A percentile compares a stretch with the other conserved stretches of the same genome.
Evolutionary conservation across 2,888 invertebrate species (phyloP).

Genomic region (Steinernema hermaphroditum): DNA sequence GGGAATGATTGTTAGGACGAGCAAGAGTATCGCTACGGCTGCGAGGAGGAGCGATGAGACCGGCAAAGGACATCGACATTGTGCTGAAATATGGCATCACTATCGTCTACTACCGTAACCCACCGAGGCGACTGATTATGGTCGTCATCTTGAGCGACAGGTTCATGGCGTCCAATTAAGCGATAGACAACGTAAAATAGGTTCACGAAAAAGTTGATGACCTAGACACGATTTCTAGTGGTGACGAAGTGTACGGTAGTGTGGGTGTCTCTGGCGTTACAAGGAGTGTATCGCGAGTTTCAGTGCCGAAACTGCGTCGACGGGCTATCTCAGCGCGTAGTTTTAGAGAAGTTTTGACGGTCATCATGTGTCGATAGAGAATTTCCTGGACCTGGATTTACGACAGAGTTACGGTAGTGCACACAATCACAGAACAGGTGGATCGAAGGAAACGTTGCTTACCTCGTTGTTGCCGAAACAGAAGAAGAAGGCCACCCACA

Average conservation of each 20-base stretch:
- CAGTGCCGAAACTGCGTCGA: slow-evolving; percentile 32
- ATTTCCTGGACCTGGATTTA: slow-evolving; percentile 32
- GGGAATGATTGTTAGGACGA: slow-evolving; percentile 8
- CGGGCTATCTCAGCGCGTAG: slow-evolving; percentile 33
- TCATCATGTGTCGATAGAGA: slow-evolving; percentile 29
- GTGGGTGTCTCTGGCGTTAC: not conserved
- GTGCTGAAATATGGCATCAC: not conserved
- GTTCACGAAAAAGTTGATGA: slow-evolving; percentile 13
- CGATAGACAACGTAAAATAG: not conserved
- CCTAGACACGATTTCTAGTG: too few species aligned
- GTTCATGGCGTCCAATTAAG: not conserved
- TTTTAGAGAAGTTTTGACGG: slow-evolving; percentile 33
- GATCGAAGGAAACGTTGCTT: slow-evolving; percentile 14
- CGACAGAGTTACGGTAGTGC: slow-evolving; percentile 14
- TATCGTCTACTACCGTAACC: not conserved
- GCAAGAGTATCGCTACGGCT: not conserved
- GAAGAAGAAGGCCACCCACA: slow-evolving; percentile 41
- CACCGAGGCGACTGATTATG: not conserved
- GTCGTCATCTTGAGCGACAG: not conserved
- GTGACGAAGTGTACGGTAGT: not conserved
- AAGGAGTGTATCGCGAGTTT: slow-evolving; percentile 4
- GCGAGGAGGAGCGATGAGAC: slow-evolving; percentile 16
- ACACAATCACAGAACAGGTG: not conserved
- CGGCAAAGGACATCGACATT: not conserved
- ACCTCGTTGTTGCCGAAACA: slow-evolving; percentile 42